phyloP scores from a whole-genome alignment of 92 coral and sea anemone species.

The Pocillopora meandrina region DNA sequence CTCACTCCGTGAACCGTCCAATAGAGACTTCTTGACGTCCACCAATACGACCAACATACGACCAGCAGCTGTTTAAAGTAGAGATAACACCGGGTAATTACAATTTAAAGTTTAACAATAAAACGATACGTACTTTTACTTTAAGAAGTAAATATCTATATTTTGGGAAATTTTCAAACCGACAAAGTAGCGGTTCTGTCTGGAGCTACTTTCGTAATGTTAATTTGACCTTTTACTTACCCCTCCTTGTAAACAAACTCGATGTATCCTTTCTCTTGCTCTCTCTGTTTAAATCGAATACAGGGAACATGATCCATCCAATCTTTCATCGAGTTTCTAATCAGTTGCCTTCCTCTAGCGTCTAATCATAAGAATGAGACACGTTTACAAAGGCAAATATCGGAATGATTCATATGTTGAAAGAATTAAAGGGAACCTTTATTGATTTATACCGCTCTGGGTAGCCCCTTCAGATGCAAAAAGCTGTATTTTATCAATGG shows the following conservation, averaged over 20 bases:
- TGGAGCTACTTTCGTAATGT: too few species aligned
- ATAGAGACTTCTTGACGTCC: slow-evolving; percentile 21
- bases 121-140: too few species aligned
- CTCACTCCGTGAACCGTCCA: slow-evolving; percentile 32
- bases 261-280: slow-evolving; percentile 9
- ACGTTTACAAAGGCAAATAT: background rate
- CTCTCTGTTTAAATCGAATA: slow-evolving; percentile 29
- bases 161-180: too few species aligned
- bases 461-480: background rate
- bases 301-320: slow-evolving; percentile 31
- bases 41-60: slow-evolving; percentile 9
- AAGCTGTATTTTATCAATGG: background rate
- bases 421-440: background rate
- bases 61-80: slow-evolving; percentile 22
- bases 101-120: too few species aligned
- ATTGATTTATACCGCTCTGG: too few species aligned
- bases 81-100: background rate
- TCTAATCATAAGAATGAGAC: background rate
- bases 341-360: slow-evolving; percentile 11
- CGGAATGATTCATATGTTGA: background rate
- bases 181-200: too few species aligned
- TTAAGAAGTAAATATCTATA: too few species aligned
- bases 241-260: slow-evolving; percentile 21
- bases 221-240: background rate
- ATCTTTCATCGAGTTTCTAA: slow-evolving; percentile 27